These are phyloP conservation scores for Gibbula magus DNA, from an alignment of 2,888 invertebrate genomes.

Conservation along the genomic window DNA sequence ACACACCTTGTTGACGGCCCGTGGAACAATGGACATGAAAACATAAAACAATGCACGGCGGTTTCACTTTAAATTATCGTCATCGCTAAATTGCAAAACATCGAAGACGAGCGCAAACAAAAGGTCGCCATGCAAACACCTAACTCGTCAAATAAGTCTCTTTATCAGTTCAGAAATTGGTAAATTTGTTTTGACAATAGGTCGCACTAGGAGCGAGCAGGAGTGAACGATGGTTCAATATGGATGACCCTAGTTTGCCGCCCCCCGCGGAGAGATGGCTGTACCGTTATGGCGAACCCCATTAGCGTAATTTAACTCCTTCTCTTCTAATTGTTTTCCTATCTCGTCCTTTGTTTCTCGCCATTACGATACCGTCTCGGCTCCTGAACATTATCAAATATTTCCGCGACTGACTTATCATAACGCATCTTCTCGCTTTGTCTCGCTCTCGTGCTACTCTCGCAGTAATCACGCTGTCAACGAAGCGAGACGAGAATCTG, in stretches of 20 bases:
- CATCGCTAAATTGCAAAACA: no score
- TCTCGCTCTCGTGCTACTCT: constrained; percentile 11
- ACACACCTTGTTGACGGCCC: no score
- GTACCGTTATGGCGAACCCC: not conserved
- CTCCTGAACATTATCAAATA: not conserved
- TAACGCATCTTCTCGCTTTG: not conserved
- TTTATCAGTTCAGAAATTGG: not conserved
- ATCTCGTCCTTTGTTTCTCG: not conserved
- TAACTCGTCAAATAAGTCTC: constrained; percentile 4
- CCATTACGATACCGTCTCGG: not conserved
- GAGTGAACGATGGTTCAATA: not conserved
- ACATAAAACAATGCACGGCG: no score
- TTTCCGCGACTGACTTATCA: constrained; percentile 2
- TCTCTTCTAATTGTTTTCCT: constrained; percentile 8
- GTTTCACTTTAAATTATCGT: no score
- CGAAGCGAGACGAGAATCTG: not conserved
- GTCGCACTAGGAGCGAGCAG: not conserved
- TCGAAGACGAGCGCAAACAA: not conserved
- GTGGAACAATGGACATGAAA: no score
- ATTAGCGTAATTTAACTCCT: constrained; percentile 1
- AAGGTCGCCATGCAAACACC: not conserved
- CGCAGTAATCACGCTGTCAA: not conserved
- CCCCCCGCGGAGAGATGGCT: not conserved
- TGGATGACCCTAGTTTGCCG: constrained; percentile 3
- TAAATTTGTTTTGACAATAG: constrained; percentile 3